Percentiles rank a stretch among this genome's conserved stretches.
Evolutionary conservation across 2,113 vertebrate species (phyloP).

Genomic region (Athene noctua): DNA sequence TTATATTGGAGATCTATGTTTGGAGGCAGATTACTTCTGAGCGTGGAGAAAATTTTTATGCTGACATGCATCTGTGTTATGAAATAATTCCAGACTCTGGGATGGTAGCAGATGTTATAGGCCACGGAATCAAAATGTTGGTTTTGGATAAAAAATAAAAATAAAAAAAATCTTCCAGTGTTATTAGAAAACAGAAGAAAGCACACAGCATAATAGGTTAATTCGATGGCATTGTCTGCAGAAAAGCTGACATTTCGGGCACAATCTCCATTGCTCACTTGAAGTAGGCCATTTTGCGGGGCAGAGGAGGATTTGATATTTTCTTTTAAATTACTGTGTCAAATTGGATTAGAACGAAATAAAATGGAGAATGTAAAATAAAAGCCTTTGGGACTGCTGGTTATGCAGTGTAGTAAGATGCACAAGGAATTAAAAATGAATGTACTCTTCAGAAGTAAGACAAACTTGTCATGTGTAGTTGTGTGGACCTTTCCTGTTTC

Average conservation of each 20-base stretch:
- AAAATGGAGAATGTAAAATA: constrained; percentile 6
- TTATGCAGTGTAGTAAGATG: background rate
- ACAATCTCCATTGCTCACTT: background rate
- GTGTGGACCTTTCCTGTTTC: background rate
- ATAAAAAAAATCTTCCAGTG: background rate
- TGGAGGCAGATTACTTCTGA: background rate
- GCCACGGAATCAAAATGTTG: background rate
- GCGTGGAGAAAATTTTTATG: background rate
- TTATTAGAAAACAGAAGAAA: constrained; percentile 6
- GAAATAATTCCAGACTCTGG: background rate
- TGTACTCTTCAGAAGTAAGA: background rate
- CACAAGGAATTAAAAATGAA: background rate
- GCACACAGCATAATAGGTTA: background rate
- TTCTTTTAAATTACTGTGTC: background rate
- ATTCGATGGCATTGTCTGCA: background rate
- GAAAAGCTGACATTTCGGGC: constrained; percentile 10
- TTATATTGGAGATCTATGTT: background rate
- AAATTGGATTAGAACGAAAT: constrained; percentile 20
- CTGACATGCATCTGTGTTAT: background rate
- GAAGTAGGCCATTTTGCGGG: constrained; percentile 12
- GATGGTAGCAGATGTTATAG: background rate
- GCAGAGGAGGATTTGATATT: background rate
- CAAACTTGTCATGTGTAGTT: background rate
- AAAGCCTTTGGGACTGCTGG: background rate
- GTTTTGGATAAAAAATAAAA: background rate